Conservation (phyloP, 2,797 vertebrate species). For the Xyrichtys novacula region DNA sequence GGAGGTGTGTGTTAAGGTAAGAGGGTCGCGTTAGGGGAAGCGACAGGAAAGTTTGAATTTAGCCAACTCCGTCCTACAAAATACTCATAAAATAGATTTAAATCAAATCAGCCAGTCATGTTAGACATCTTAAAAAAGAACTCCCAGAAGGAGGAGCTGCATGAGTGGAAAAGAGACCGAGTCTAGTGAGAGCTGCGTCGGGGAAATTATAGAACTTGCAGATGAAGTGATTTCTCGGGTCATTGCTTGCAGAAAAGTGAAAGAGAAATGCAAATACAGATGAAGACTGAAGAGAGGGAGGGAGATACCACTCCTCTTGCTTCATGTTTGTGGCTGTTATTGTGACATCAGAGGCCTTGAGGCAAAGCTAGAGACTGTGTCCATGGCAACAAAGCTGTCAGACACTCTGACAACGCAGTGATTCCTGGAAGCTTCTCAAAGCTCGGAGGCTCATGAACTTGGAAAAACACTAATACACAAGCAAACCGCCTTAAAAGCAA, state of each 20-base stretch:
- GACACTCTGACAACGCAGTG: constrained; percentile 47
- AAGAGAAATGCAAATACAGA: constrained; percentile 30
- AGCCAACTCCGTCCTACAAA: constrained; percentile 1
- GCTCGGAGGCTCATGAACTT: constrained; percentile 43
- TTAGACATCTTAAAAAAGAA: constrained; percentile 69
- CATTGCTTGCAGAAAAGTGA: constrained; percentile 30
- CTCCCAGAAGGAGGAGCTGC: constrained; percentile 36
- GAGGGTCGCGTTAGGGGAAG: background rate
- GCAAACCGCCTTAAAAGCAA: constrained; percentile 3
- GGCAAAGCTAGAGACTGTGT: constrained; percentile 72
- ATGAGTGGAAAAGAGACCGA: constrained; percentile 13
- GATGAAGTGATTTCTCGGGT: constrained; percentile 58
- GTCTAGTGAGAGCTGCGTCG: constrained; percentile 59
- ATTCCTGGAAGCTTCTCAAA: constrained; percentile 51
- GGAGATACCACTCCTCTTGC: constrained; percentile 34
- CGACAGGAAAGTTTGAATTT: constrained; percentile 28
- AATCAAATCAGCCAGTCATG: constrained; percentile 4
- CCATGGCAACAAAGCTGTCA: constrained; percentile 76
- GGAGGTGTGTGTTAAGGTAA: constrained; percentile 1
- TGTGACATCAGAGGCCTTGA: constrained; percentile 75
- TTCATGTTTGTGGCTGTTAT: constrained; percentile 63
- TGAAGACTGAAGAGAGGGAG: constrained; percentile 17
- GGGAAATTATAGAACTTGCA: constrained; percentile 76
- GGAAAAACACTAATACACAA: constrained; percentile 26
- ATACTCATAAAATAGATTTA: constrained; percentile 12